Conservation (phyloP, 1,140 invertebrate species). For the Phymorhynchus buccinoides region DNA sequence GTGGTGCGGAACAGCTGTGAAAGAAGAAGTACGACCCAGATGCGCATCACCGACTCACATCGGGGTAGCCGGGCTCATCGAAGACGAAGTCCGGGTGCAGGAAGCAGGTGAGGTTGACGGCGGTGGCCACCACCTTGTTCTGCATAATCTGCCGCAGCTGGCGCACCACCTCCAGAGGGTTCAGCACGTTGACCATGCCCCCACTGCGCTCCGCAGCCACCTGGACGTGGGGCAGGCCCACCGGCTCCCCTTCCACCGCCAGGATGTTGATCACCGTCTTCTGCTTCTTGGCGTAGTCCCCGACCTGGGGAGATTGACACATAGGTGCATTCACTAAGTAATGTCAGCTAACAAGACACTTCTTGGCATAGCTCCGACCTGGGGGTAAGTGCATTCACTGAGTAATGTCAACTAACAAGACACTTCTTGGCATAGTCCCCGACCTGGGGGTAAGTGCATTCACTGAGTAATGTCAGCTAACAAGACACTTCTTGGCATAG, state of each 20-base stretch:
- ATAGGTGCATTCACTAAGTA: too few relatives aligned
- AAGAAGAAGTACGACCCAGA: too few relatives aligned
- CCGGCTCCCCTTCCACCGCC: conserved; percentile 61
- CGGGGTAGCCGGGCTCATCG: conserved; percentile 58
- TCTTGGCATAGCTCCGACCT: too few relatives aligned
- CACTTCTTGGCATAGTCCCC: too few relatives aligned
- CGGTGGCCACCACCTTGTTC: conserved; percentile 65
- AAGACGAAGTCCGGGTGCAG: conserved; percentile 63
- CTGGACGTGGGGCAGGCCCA: conserved; percentile 58
- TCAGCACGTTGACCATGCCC: conserved; percentile 65
- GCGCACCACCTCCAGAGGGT: conserved; percentile 64
- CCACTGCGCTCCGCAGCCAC: conserved; percentile 61
- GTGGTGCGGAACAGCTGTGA: too few relatives aligned
- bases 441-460: too few relatives aligned
- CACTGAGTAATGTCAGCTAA: too few relatives aligned
- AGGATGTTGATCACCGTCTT: conserved; percentile 64
- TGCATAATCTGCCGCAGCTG: conserved; percentile 66
- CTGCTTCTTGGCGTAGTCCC: conserved; percentile 62
- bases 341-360: too few relatives aligned
- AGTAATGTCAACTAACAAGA: too few relatives aligned
- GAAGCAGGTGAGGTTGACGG: conserved; percentile 57
- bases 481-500: too few relatives aligned
- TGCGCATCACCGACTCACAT: too few relatives aligned
- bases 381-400: too few relatives aligned
- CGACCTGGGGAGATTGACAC: conserved; percentile 62